Evolutionary conservation across 2,113 vertebrate genomes (phyloP).

Genomic region (Chrysochloris asiatica): DNA sequence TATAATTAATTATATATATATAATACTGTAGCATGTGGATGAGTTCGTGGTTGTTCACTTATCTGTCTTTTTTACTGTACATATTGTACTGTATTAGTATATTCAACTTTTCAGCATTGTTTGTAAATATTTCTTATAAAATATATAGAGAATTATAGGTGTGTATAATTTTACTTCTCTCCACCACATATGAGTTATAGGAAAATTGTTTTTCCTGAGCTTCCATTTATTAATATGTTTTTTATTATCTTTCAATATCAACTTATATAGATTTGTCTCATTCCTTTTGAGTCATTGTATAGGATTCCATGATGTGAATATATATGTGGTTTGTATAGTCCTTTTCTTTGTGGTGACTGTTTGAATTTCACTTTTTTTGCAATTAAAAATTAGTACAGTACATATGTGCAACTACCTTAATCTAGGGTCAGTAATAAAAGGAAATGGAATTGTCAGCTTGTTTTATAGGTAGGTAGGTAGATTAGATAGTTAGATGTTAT

Average conservation of each 20-base stretch:
- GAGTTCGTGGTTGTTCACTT: too few relatives aligned
- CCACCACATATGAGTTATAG: neutral
- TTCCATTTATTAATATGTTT: neutral
- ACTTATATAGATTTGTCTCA: neutral
- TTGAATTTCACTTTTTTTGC: neutral
- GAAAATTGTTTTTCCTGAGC: neutral
- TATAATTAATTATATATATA: too few relatives aligned
- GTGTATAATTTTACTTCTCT: neutral
- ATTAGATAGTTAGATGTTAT: slow-evolving; percentile 43
- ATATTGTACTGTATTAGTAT: too few relatives aligned
- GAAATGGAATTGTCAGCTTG: neutral
- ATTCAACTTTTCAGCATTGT: too few relatives aligned
- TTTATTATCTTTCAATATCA: too few relatives aligned
- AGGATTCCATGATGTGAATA: neutral
- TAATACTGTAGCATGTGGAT: too few relatives aligned
- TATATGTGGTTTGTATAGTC: too few relatives aligned
- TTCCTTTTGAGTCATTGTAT: slow-evolving; percentile 19
- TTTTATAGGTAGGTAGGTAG: too few relatives aligned
- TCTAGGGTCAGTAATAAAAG: too few relatives aligned
- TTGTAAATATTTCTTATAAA: slow-evolving; percentile 6
- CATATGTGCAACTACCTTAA: neutral
- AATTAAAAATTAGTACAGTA: neutral
- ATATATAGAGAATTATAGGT: neutral
- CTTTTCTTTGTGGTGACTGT: neutral
- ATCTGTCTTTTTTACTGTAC: too few relatives aligned